Conservation (phyloP, 2,797 vertebrate species). For the Eulemur mongoz region DNA sequence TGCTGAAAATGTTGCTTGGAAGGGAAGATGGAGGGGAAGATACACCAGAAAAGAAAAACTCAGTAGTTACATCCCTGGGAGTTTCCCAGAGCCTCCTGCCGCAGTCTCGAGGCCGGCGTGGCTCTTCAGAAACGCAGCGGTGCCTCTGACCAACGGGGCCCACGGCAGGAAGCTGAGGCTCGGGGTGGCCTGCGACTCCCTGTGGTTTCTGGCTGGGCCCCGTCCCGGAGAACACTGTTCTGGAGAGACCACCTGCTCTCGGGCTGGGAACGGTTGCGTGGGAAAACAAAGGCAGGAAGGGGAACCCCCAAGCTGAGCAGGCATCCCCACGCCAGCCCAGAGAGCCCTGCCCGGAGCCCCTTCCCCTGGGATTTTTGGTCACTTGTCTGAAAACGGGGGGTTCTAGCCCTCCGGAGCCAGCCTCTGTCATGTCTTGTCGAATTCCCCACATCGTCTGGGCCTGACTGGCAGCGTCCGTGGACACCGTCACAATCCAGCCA, state of each 20-base stretch:
- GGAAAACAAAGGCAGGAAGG: background rate
- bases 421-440: background rate
- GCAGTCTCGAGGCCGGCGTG: slow-evolving; percentile 31
- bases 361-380: no score
- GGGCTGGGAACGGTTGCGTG: background rate
- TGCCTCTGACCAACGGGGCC: background rate
- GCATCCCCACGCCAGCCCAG: background rate
- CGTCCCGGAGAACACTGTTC: background rate
- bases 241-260: background rate
- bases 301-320: background rate
- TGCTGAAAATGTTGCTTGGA: background rate
- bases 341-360: background rate
- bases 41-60: background rate
- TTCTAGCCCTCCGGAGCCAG: background rate
- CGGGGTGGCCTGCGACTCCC: background rate
- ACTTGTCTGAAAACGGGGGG: background rate
- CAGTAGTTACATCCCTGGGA: background rate
- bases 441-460: background rate
- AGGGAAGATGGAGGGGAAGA: background rate
- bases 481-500: background rate
- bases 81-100: no score
- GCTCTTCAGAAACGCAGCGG: background rate
- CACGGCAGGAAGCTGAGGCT: background rate
- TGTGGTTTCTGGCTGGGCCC: background rate
- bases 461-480: background rate